Base-by-base conservation (phyloP, 2,888 invertebrate species). In the Chrysopilus asiliformis region DNA sequence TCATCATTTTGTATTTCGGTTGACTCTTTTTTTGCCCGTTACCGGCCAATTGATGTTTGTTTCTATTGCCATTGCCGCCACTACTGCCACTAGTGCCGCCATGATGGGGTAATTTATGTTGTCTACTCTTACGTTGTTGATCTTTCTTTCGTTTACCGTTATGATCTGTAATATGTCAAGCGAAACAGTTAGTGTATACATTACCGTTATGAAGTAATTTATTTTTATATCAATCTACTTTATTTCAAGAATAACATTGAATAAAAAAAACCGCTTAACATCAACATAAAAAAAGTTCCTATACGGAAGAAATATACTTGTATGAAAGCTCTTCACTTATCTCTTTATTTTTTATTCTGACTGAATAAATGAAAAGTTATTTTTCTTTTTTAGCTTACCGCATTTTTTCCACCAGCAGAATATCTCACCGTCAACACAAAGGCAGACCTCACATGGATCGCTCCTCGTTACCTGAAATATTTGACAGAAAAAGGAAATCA, bases 341-440 rank as follows among this genome's bases (percentile, higher is more conserved):
- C 10, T 12, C 10, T 7, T 10, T 26, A 12, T 7, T 26, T 26
- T 26, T 28, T 28, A 9, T 28, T n/a, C n/a, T n/a, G n/a, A n/a
- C n/a, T n/a, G n/a, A n/a, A n/a, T n/a, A n/a, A n/a, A n/a, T n/a
- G n/a, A n/a, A n/a, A n/a, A n/a, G n/a, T n/a, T n/a, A n/a, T 8
- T 26, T 26, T 26, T 5, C 13, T 12, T 27, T 17, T n/a, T n/a
- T n/a, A 18, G 56, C 57, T 58, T 55, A 60, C 70, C 71, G 52
- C 72, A 72, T 52, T 71, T 70, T 53, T 72, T 71, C 74, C 74
- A 74, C 72, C 73, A 74, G 56, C 74, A 74, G 52, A 73, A 74
- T 64, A 74, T 71, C 52, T 73, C 74, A 6, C 73, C 73, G 48
- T 74, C 73, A 49, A 74, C 62, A 52, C 74, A 74, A 28, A 74